A percentile compares a stretch with the other conserved stretches of the same genome.
phyloP scores from a whole-genome alignment of 1,140 invertebrate species.

The Macrocentrus cingulum region DNA sequence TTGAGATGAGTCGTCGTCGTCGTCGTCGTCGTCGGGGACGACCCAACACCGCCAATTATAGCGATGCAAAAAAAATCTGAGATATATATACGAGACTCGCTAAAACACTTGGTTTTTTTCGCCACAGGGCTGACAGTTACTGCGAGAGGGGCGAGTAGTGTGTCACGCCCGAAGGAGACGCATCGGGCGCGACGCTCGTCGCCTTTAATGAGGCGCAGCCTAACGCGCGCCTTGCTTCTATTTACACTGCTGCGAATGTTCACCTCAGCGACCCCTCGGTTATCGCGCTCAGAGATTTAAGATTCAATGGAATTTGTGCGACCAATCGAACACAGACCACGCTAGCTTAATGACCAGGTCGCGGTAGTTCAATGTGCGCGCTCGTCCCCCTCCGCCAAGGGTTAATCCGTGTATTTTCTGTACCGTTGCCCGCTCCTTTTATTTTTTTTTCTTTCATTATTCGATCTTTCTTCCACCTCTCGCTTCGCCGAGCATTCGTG shows the following conservation, averaged over 20 bases:
- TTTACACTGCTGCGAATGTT: constrained; percentile 24
- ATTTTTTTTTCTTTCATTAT: constrained; percentile 9
- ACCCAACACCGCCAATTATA: constrained; percentile 2
- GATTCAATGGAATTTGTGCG: constrained; percentile 11
- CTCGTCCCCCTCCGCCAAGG: background rate
- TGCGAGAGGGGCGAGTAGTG: background rate
- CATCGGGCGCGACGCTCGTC: constrained; percentile 26
- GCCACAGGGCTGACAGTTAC: background rate
- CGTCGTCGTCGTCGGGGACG: background rate
- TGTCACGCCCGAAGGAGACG: constrained; percentile 19
- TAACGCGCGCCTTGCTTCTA: constrained; percentile 18
- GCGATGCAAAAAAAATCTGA: background rate
- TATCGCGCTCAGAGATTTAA: constrained; percentile 9
- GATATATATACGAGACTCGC: background rate
- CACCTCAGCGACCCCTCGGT: background rate
- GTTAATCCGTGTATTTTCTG: constrained; percentile 11
- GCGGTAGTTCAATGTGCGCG: background rate
- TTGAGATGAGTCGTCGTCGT: too few species aligned
- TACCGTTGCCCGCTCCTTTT: background rate
- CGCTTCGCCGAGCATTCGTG: constrained; percentile 11
- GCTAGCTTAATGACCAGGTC: constrained; percentile 2
- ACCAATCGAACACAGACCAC: constrained; percentile 12
- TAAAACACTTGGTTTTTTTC: constrained; percentile 3
- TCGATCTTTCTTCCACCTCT: background rate
- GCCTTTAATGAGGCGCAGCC: constrained; percentile 30